Evolutionary conservation across 1,140 invertebrate species (phyloP).

Genomic region (Ceratosolen fusciceps): DNA sequence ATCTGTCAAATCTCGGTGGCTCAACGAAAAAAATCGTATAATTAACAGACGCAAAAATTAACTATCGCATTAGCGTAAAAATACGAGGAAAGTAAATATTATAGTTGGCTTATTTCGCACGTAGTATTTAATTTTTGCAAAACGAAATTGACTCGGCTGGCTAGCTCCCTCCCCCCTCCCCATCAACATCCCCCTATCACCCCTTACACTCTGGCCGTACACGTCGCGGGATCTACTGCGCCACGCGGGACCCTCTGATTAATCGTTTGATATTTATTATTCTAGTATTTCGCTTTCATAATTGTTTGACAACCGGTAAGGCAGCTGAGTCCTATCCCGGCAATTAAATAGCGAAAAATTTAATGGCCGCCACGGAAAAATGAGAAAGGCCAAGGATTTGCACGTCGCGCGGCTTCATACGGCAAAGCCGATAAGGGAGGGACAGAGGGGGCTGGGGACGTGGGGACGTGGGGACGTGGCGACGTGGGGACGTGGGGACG

Average conservation of each 20-base stretch:
- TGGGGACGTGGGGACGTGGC: too few relatives aligned
- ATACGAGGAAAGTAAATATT: conserved; percentile 2
- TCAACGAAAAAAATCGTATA: not conserved
- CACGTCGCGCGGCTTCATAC: not conserved
- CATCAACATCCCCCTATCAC: too few relatives aligned
- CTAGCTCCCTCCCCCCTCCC: not conserved
- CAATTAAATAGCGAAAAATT: conserved; percentile 1
- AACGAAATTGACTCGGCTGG: not conserved
- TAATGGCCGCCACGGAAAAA: not conserved
- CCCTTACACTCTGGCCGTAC: not conserved
- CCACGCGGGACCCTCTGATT: too few relatives aligned
- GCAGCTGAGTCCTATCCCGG: not conserved
- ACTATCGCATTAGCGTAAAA: not conserved
- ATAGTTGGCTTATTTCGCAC: not conserved
- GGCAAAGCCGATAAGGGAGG: not conserved
- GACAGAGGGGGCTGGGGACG: too few relatives aligned
- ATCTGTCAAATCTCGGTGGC: not conserved
- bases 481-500: too few relatives aligned
- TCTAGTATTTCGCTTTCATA: conserved; percentile 1
- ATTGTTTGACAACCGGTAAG: not conserved
- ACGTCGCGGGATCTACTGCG: too few relatives aligned
- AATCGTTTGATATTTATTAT: conserved; percentile 5
- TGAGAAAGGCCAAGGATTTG: not conserved
- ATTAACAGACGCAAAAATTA: not conserved
- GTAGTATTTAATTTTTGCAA: not conserved